Conservation (phyloP, 2,888 invertebrate genomes). For the Nemotelus pantherinus region DNA sequence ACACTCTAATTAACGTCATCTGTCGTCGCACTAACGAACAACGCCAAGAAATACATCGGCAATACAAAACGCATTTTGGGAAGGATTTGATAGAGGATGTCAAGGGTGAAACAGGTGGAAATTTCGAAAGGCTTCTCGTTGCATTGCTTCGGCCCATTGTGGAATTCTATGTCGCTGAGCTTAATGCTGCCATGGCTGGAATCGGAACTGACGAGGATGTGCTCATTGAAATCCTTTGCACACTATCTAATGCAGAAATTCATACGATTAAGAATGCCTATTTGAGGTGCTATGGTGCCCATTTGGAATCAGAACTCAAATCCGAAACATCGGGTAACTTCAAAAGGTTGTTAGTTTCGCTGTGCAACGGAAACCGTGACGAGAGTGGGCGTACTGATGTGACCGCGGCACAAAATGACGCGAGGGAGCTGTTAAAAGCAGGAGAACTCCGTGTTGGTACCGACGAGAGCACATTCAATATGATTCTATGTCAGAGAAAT, state of each 20-base stretch:
- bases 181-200: slow-evolving; percentile 85
- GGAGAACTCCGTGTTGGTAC: slow-evolving; percentile 78
- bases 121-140: slow-evolving; percentile 84
- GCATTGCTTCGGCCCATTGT: slow-evolving; percentile 87
- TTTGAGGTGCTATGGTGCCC: slow-evolving; percentile 78
- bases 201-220: slow-evolving; percentile 86
- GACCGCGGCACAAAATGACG: slow-evolving; percentile 80
- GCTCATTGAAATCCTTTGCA: slow-evolving; percentile 88
- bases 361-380: slow-evolving; percentile 75
- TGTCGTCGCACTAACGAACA: slow-evolving; percentile 85
- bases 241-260: slow-evolving; percentile 86
- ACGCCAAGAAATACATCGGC: slow-evolving; percentile 72
- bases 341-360: slow-evolving; percentile 86
- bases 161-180: slow-evolving; percentile 80
- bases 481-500: slow-evolving; percentile 82
- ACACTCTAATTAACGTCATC: slow-evolving; percentile 85
- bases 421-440: slow-evolving; percentile 80
- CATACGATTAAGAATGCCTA: slow-evolving; percentile 81
- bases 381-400: slow-evolving; percentile 81
- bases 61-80: slow-evolving; percentile 56
- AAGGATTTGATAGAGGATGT: slow-evolving; percentile 83
- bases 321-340: slow-evolving; percentile 94
- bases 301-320: slow-evolving; percentile 83
- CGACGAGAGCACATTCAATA: slow-evolving; percentile 87
- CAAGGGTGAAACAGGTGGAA: slow-evolving; percentile 88